Percentiles rank a stretch among this genome's conserved stretches.
Evolutionary conservation across 2,888 invertebrate genomes (phyloP).

Genomic region (Sinodicranocentrus sp.): DNA sequence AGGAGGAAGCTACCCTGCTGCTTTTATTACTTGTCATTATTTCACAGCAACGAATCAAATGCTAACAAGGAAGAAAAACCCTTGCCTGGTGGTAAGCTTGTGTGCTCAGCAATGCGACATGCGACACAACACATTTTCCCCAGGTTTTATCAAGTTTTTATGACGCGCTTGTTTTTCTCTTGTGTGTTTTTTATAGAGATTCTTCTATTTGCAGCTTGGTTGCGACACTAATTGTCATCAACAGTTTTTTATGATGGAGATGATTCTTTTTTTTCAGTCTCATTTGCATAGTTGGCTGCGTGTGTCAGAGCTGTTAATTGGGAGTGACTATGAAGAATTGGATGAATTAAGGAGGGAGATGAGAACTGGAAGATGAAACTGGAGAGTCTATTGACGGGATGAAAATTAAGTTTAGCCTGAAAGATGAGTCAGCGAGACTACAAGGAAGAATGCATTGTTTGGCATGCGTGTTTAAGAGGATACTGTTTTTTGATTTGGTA

Average conservation of each 20-base stretch:
- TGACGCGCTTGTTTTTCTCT: constrained; percentile 23
- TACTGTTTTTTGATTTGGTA: too few species aligned
- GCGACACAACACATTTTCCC: too few species aligned
- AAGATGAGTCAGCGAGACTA: too few species aligned
- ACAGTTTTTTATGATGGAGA: constrained; percentile 29
- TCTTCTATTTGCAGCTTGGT: constrained; percentile 41
- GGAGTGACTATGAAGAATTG: constrained; percentile 44
- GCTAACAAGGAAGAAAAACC: constrained; percentile 33
- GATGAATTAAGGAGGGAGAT: neutral
- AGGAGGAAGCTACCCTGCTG: constrained; percentile 47
- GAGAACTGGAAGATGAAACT: too few species aligned
- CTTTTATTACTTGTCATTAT: constrained; percentile 51
- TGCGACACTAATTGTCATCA: constrained; percentile 55
- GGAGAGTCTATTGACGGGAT: too few species aligned
- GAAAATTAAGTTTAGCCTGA: too few species aligned
- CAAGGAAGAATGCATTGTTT: too few species aligned
- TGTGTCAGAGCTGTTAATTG: constrained; percentile 49
- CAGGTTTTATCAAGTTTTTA: too few species aligned
- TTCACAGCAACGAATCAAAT: constrained; percentile 31
- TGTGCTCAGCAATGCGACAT: too few species aligned
- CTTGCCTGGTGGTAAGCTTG: too few species aligned
- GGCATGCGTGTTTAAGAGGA: too few species aligned
- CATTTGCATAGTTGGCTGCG: constrained; percentile 52
- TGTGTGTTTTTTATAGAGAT: constrained; percentile 30
- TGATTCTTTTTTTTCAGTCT: neutral